Percentiles rank a stretch among this genome's conserved stretches.
These are phyloP conservation scores for Telmatochromis sp. DNA, from an alignment of 2,113 vertebrate genomes.

Conservation along the genomic window DNA sequence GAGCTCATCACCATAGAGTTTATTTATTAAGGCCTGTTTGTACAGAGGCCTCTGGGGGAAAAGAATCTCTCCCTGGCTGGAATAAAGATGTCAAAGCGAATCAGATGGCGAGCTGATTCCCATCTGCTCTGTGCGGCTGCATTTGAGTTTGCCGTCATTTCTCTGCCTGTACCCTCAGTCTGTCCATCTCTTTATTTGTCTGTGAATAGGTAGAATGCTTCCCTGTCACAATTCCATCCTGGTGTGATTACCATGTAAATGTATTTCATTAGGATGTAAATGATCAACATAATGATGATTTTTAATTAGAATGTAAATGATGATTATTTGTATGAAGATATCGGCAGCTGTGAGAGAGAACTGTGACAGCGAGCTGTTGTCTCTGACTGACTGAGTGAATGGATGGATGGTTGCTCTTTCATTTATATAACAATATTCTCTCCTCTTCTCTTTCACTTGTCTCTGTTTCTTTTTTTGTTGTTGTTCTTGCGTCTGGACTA, in stretches of 20 bases:
- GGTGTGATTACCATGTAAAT: slow-evolving; percentile 60
- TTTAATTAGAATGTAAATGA: slow-evolving; percentile 64
- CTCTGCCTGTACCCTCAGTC: background rate
- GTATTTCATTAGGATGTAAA: slow-evolving; percentile 57
- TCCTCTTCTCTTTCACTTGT: background rate
- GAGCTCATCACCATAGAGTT: background rate
- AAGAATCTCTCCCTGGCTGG: background rate
- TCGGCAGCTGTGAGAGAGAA: slow-evolving; percentile 28
- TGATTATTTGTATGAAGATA: slow-evolving; percentile 51
- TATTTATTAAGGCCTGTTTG: background rate
- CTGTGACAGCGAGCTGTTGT: slow-evolving; percentile 34
- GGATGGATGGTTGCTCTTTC: slow-evolving; percentile 14
- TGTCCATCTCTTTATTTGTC: slow-evolving; percentile 23
- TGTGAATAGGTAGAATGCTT: slow-evolving; percentile 15
- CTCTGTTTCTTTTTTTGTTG: background rate
- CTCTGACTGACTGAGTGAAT: background rate
- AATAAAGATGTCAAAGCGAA: slow-evolving; percentile 33
- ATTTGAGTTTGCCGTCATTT: slow-evolving; percentile 18
- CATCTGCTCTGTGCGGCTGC: slow-evolving; percentile 34
- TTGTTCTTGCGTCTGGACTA: background rate
- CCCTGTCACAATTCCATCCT: slow-evolving; percentile 6
- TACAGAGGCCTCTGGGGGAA: background rate
- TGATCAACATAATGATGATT: slow-evolving; percentile 49
- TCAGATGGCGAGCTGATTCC: slow-evolving; percentile 20
- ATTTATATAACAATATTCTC: slow-evolving; percentile 16